A percentile compares a stretch with the other conserved stretches of the same genome.
Evolutionary conservation across 2,888 invertebrate genomes (phyloP).

Genomic region (Nephrocerus scutellatus): DNA sequence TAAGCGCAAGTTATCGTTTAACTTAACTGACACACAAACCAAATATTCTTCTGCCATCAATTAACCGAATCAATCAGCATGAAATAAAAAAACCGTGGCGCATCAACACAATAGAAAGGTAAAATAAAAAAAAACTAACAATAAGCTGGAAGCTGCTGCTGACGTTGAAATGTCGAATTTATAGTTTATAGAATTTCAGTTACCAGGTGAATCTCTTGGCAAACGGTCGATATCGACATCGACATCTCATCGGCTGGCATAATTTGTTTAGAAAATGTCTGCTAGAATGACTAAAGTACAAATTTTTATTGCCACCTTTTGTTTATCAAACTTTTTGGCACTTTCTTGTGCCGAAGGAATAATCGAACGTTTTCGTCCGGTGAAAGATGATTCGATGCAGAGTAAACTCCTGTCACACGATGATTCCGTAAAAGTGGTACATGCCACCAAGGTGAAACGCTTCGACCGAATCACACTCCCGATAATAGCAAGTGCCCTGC

Average conservation of each 20-base stretch:
- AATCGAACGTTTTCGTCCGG: constrained; percentile 34
- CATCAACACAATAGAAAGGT: too few relatives aligned
- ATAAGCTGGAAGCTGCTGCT: too few relatives aligned
- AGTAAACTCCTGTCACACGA: constrained; percentile 26
- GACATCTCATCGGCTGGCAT: too few relatives aligned
- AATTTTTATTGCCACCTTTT: constrained; percentile 14
- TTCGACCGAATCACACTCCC: constrained; percentile 41
- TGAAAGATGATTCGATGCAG: constrained; percentile 23
- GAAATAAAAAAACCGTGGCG: constrained; percentile 39
- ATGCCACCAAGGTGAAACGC: constrained; percentile 43
- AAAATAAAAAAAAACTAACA: too few relatives aligned
- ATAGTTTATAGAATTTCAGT: constrained; percentile 17
- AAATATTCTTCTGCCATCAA: constrained; percentile 25
- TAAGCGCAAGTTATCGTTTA: not conserved
- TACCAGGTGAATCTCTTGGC: constrained; percentile 19
- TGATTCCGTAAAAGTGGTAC: constrained; percentile 38
- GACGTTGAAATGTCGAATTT: too few relatives aligned
- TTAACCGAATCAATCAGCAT: constrained; percentile 43
- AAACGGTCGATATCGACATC: too few relatives aligned
- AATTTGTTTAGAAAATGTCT: constrained; percentile 17
- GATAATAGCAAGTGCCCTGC: constrained; percentile 8
- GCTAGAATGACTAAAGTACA: constrained; percentile 10
- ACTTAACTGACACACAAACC: constrained; percentile 6
- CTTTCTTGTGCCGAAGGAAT: constrained; percentile 28
- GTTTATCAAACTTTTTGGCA: constrained; percentile 13